Evolutionary conservation across 2,113 vertebrate genomes (phyloP).

Genomic region (Hystrix cristata): DNA sequence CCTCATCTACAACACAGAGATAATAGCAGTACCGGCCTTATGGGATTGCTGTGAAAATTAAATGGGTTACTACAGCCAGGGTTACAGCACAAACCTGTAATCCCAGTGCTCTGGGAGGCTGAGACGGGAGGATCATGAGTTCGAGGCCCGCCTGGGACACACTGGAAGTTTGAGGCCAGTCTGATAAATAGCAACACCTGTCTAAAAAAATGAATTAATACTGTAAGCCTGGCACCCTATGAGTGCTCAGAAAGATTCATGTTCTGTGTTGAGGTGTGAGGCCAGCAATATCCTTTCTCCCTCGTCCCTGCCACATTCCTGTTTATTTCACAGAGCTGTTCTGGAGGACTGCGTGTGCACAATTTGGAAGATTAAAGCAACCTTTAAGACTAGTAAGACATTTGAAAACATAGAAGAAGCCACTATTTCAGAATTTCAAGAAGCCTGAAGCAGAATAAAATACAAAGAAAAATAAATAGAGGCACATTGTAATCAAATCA

Average conservation of each 20-base stretch:
- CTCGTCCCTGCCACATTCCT: not conserved
- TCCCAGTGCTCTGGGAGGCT: not conserved
- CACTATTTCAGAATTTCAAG: not conserved
- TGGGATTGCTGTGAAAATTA: not conserved
- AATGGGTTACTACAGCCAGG: not conserved
- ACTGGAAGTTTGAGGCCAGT: not conserved
- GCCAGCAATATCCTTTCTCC: too few species aligned
- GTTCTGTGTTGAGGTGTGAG: fast-evolving
- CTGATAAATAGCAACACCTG: not conserved
- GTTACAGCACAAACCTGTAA: not conserved
- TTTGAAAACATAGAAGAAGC: slow-evolving; percentile 27
- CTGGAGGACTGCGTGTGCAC: not conserved
- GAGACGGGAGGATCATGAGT: not conserved
- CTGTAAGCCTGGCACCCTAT: not conserved
- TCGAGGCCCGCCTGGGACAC: not conserved
- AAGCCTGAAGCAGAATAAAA: not conserved
- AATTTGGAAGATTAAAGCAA: not conserved
- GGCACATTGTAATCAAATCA: not conserved
- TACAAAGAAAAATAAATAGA: not conserved
- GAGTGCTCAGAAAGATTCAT: not conserved
- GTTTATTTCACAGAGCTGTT: not conserved
- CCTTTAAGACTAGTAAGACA: not conserved
- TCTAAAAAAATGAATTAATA: not conserved
- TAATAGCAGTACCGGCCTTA: not conserved
- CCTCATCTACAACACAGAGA: not conserved